Evolutionary conservation across 2,113 vertebrate species (phyloP).

Genomic region (Hippopotamus amphibius): DNA sequence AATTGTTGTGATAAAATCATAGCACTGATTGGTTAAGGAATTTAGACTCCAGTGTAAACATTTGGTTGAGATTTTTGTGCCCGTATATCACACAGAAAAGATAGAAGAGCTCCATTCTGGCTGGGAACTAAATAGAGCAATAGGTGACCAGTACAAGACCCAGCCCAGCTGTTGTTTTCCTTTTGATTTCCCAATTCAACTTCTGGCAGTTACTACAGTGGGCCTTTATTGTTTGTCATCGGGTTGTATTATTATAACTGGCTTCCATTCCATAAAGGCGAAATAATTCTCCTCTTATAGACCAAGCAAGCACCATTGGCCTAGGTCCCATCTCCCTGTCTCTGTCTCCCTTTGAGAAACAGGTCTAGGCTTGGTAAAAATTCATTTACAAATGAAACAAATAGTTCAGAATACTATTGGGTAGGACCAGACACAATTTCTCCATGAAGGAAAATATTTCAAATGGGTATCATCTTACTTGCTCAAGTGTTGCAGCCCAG

Average conservation of each 20-base stretch:
- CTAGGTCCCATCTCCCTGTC: slow-evolving; percentile 64
- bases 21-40: slow-evolving; percentile 58
- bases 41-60: background rate
- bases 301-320: slow-evolving; percentile 68
- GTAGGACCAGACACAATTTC: slow-evolving; percentile 55
- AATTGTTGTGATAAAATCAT: slow-evolving; percentile 53
- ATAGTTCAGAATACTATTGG: slow-evolving; percentile 49
- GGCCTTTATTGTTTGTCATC: slow-evolving; percentile 73
- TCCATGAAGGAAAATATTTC: slow-evolving; percentile 58
- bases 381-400: slow-evolving; percentile 67
- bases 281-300: slow-evolving; percentile 70
- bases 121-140: slow-evolving; percentile 40
- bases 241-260: slow-evolving; percentile 72
- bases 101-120: background rate
- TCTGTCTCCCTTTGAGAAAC: slow-evolving; percentile 63
- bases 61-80: slow-evolving; percentile 41
- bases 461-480: background rate
- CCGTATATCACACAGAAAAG: background rate
- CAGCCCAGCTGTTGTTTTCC: slow-evolving; percentile 67
- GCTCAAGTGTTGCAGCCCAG: background rate
- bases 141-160: slow-evolving; percentile 63
- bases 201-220: slow-evolving; percentile 63
- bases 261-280: slow-evolving; percentile 69
- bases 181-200: slow-evolving; percentile 75
- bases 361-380: slow-evolving; percentile 75